Evolutionary conservation across 2,888 invertebrate genomes (phyloP).

Genomic region (Drosophila diplacantha): DNA sequence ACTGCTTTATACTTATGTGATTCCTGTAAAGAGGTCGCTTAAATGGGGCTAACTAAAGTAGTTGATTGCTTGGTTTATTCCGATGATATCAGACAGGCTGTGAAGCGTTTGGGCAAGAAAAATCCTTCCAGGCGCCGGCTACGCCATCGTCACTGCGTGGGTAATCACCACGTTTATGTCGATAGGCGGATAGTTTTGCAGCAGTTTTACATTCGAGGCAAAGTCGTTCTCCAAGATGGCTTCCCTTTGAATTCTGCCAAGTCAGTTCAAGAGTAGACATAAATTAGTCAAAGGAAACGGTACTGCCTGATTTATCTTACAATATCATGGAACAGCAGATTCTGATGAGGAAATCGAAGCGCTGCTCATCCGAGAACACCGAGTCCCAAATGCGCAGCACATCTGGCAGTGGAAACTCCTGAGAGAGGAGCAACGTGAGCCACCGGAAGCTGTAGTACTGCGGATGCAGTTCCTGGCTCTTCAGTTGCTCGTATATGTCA

Average conservation of each 20-base stretch:
- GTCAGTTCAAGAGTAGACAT: no score
- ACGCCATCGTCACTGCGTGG: constrained; percentile 81
- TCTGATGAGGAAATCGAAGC: constrained; percentile 94
- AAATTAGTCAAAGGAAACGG: not conserved
- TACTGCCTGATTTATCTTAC: constrained; percentile 80
- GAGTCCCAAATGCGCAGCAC: constrained; percentile 99
- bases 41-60: constrained; percentile 32
- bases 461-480: constrained; percentile 91
- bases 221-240: constrained; percentile 93
- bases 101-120: constrained; percentile 31
- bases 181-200: constrained; percentile 94
- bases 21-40: constrained; percentile 32
- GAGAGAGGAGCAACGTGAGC: constrained; percentile 95
- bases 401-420: constrained; percentile 98
- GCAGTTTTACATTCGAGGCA: constrained; percentile 93
- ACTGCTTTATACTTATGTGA: constrained; percentile 3
- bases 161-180: constrained; percentile 90
- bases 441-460: constrained; percentile 98
- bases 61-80: constrained; percentile 55
- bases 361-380: constrained; percentile 90
- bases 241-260: constrained; percentile 86
- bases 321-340: constrained; percentile 98
- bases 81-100: constrained; percentile 21
- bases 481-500: constrained; percentile 86
- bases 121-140: constrained; percentile 28